Conservation (phyloP, 2,113 vertebrate genomes). For the Gnathonemus longibarbis region DNA sequence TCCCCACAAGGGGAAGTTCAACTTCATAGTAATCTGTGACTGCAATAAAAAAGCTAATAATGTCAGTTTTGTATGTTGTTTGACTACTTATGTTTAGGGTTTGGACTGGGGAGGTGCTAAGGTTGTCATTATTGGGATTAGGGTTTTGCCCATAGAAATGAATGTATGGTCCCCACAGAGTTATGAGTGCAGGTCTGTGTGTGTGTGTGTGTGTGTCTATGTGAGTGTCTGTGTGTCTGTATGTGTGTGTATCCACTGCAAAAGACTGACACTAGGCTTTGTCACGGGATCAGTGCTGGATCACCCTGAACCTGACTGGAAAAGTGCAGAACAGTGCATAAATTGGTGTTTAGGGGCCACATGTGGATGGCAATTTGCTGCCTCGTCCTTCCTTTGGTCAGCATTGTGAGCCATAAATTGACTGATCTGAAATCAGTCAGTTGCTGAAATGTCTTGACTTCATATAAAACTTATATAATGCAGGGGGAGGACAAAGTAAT, state of each 20-base stretch:
- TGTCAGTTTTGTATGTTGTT: neutral
- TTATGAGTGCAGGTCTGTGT: neutral
- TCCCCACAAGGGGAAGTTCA: neutral
- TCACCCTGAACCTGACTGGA: neutral
- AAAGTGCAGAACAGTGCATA: neutral
- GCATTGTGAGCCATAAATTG: neutral
- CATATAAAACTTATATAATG: neutral
- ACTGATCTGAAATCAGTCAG: neutral
- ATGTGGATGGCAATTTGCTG: neutral
- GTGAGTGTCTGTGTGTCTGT: neutral
- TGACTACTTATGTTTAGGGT: neutral
- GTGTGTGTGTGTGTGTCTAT: too few species aligned
- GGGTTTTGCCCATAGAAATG: neutral
- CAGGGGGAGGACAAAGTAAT: neutral
- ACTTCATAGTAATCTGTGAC: neutral
- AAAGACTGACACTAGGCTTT: neutral
- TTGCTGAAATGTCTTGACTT: neutral
- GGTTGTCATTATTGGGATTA: neutral
- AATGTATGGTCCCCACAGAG: neutral
- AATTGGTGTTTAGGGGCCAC: neutral
- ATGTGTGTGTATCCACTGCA: neutral
- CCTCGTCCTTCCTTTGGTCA: neutral
- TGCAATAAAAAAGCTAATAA: neutral
- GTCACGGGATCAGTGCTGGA: too few species aligned
- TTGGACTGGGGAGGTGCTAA: neutral